These are phyloP conservation scores for Cuculus canorus DNA, from an alignment of 2,797 vertebrate genomes.

Conservation along the genomic window DNA sequence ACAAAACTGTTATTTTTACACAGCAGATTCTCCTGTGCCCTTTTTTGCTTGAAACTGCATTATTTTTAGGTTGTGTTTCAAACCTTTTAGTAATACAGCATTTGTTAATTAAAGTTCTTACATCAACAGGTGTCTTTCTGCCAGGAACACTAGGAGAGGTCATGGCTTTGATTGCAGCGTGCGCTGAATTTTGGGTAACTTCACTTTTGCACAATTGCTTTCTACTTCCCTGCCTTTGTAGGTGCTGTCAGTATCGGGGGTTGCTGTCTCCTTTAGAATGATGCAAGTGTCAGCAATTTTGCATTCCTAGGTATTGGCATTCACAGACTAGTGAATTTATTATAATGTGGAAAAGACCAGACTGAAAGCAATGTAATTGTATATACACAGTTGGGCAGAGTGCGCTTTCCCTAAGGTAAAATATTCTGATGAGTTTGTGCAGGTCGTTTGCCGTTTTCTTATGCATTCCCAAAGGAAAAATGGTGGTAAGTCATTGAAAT, in stretches of 20 bases:
- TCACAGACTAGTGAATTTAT: not conserved
- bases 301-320: not conserved
- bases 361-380: not conserved
- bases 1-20: not conserved
- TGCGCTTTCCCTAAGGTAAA: not conserved
- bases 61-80: not conserved
- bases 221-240: not conserved
- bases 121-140: not conserved
- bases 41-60: not conserved
- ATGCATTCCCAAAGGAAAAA: not conserved
- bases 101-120: not conserved
- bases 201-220: not conserved
- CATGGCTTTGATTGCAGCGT: not conserved
- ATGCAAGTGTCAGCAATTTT: not conserved
- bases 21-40: not conserved
- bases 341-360: not conserved
- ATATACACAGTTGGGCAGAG: not conserved
- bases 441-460: not conserved
- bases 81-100: not conserved
- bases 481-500: not conserved
- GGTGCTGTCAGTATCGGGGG: not conserved
- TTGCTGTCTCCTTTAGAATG: not conserved
- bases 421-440: not conserved
- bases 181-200: not conserved
- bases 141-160: fast-evolving